Percentiles rank a stretch among this genome's conserved stretches.
Evolutionary conservation across 2,888 invertebrate genomes (phyloP).

Genomic region (Prionchulus punctatus): DNA sequence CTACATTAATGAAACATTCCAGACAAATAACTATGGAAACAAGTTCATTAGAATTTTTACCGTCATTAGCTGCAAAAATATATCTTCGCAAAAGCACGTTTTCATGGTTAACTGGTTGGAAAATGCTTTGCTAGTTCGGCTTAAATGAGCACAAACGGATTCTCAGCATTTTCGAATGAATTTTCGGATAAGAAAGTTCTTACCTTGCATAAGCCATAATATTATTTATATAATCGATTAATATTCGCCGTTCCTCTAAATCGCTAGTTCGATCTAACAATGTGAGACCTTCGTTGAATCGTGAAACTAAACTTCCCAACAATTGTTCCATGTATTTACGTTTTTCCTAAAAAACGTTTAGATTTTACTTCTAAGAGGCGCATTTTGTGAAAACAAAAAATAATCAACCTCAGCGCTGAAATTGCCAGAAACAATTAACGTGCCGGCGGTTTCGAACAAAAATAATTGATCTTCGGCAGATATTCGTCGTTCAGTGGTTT

Average conservation of each 20-base stretch:
- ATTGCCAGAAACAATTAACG: slow-evolving; percentile 41
- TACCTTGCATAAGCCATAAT: slow-evolving; percentile 41
- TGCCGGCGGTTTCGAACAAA: slow-evolving; percentile 44
- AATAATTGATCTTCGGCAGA: slow-evolving; percentile 43
- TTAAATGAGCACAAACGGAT: slow-evolving; percentile 19
- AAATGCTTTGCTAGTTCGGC: slow-evolving; percentile 45
- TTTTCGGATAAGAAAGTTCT: too few species aligned
- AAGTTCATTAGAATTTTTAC: slow-evolving; percentile 17
- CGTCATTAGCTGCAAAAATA: slow-evolving; percentile 39
- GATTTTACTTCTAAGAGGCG: background rate
- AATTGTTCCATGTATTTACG: slow-evolving; percentile 19
- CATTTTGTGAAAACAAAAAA: background rate
- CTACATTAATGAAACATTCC: slow-evolving; percentile 11
- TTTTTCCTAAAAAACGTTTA: slow-evolving; percentile 8
- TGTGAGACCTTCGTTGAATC: slow-evolving; percentile 16
- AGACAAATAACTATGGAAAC: background rate
- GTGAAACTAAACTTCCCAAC: slow-evolving; percentile 17
- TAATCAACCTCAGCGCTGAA: slow-evolving; percentile 35
- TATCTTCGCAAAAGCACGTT: slow-evolving; percentile 33
- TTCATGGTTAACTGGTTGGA: slow-evolving; percentile 42
- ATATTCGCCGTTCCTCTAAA: slow-evolving; percentile 20
- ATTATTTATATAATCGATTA: slow-evolving; percentile 37
- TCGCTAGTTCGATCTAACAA: slow-evolving; percentile 7
- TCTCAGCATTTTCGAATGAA: background rate
- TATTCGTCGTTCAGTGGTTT: slow-evolving; percentile 32